phyloP scores from a whole-genome alignment of 2,888 invertebrate genomes.

The Melipona bicolor region DNA sequence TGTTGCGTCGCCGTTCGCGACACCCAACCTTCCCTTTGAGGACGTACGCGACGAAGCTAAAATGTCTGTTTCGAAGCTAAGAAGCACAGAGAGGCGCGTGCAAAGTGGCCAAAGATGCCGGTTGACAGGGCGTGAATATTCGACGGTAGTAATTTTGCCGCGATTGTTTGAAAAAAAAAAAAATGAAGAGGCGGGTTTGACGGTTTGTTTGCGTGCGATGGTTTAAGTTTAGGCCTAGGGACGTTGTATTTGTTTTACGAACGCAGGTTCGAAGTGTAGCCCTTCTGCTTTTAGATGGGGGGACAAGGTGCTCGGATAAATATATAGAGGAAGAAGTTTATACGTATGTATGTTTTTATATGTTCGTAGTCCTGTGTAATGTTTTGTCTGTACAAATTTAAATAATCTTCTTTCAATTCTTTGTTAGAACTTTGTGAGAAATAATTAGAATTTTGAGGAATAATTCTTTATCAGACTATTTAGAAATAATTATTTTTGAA shows the following conservation, averaged over 20 bases:
- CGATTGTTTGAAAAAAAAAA: not conserved
- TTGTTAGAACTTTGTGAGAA: too few species aligned
- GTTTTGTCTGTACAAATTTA: too few species aligned
- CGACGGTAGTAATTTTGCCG: not conserved
- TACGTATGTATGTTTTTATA: too few species aligned
- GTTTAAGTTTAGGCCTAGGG: not conserved
- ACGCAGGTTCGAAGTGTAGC: not conserved
- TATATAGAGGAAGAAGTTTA: not conserved
- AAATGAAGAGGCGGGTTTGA: not conserved
- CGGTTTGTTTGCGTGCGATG: not conserved
- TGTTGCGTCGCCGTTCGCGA: constrained; percentile 57
- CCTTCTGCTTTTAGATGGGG: not conserved
- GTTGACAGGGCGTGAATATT: not conserved
- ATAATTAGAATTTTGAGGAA: too few species aligned
- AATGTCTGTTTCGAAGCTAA: not conserved
- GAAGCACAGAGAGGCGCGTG: too few species aligned
- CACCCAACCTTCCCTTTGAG: not conserved
- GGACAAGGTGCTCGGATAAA: not conserved
- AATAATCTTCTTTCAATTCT: too few species aligned
- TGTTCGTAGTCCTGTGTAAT: too few species aligned
- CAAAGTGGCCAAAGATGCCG: too few species aligned
- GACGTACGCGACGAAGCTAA: not conserved
- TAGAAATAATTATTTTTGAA: too few species aligned
- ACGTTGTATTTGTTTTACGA: not conserved
- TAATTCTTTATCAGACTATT: too few species aligned